Conservation (phyloP, 1,140 invertebrate species). For the Neodiprion pinetum region DNA sequence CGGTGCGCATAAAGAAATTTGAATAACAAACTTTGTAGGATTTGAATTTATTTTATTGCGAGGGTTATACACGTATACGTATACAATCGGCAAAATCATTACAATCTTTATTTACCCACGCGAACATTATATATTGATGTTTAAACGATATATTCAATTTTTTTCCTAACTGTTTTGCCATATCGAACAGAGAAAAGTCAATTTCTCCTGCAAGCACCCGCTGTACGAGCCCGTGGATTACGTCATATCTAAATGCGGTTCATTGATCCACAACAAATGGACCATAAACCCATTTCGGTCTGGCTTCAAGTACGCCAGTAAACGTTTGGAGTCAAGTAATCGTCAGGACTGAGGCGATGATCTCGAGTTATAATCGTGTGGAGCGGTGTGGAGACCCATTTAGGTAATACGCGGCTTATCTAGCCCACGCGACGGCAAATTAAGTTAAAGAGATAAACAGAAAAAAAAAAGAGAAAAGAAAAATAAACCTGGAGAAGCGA, state of each 20-base stretch:
- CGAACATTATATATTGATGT: too few relatives aligned
- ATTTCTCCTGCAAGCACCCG: not conserved
- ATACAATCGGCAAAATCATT: too few relatives aligned
- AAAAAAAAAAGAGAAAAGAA: not conserved
- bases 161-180: not conserved
- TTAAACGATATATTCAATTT: too few relatives aligned
- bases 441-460: too few relatives aligned
- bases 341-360: too few relatives aligned
- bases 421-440: not conserved
- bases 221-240: not conserved
- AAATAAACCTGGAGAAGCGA: too few relatives aligned
- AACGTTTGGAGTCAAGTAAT: too few relatives aligned
- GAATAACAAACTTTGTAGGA: too few relatives aligned
- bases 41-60: too few relatives aligned
- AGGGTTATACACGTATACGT: too few relatives aligned
- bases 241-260: constrained; percentile 1
- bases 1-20: too few relatives aligned
- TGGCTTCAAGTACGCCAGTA: not conserved
- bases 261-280: constrained; percentile 3
- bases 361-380: not conserved
- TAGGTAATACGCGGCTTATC: not conserved
- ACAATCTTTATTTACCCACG: too few relatives aligned
- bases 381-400: constrained; percentile 1
- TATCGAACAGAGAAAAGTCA: not conserved
- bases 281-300: not conserved